A percentile compares a stretch with the other conserved stretches of the same genome.
These are phyloP conservation scores for Bos indicus DNA, from an alignment of 2,113 vertebrate species.

Conservation along the genomic window DNA sequence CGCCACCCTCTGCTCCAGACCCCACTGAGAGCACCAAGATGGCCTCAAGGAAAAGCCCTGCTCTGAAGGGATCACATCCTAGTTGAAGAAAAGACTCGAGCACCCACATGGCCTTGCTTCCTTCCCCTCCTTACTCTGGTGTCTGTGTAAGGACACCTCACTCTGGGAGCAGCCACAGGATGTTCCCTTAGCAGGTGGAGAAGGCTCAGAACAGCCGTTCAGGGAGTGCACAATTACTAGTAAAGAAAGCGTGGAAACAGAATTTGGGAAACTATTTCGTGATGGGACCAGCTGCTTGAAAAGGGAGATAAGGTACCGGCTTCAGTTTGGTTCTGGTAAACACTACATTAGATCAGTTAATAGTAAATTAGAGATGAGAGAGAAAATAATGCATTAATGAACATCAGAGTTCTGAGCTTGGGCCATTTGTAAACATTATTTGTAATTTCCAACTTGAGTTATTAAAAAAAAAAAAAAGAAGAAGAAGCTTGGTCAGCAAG, in stretches of 20 bases:
- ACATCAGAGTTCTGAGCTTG: background rate
- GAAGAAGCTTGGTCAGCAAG: background rate
- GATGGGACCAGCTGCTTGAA: background rate
- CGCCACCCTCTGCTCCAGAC: background rate
- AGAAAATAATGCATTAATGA: background rate
- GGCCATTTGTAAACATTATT: background rate
- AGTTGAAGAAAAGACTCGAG: background rate
- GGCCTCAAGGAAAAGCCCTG: background rate
- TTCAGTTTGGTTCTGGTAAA: background rate
- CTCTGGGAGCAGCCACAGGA: background rate
- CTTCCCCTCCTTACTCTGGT: background rate
- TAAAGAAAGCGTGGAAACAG: background rate
- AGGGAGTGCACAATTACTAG: background rate
- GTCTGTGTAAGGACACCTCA: background rate
- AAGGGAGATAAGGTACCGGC: background rate
- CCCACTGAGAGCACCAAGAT: background rate
- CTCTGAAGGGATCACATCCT: background rate
- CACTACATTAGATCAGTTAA: background rate
- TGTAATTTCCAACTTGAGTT: constrained; percentile 38
- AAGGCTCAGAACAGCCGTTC: background rate
- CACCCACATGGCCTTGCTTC: accelerated
- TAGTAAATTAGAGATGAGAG: background rate
- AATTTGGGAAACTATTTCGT: background rate
- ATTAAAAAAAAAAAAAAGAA: background rate
- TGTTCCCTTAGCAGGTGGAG: background rate